A percentile compares a stretch with the other conserved stretches of the same genome.
These are phyloP conservation scores for Pollenia griseotomentosa DNA, from an alignment of 2,888 invertebrate genomes.

Conservation along the genomic window DNA sequence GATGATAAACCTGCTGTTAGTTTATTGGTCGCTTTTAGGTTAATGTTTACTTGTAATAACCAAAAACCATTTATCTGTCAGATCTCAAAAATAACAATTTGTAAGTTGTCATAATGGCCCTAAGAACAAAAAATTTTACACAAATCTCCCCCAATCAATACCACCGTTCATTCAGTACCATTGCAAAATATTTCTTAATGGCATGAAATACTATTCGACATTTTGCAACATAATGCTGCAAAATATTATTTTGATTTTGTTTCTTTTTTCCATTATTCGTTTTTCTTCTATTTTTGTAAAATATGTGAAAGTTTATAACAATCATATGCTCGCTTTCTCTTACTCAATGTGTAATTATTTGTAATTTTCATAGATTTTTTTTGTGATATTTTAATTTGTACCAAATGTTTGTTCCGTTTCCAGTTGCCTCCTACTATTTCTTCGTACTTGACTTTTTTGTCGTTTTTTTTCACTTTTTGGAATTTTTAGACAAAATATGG, in stretches of 20 bases:
- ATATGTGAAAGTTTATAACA: conserved; percentile 67
- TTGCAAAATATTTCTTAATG: conserved; percentile 36
- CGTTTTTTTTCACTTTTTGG: conserved; percentile 22
- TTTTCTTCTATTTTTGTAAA: conserved; percentile 48
- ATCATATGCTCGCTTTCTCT: conserved; percentile 41
- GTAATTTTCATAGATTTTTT: conserved; percentile 63
- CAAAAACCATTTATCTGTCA: no score
- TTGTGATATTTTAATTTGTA: conserved; percentile 67
- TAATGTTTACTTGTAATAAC: no score
- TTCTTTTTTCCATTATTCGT: conserved; percentile 8
- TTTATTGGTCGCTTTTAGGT: no score
- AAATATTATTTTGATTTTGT: conserved; percentile 18
- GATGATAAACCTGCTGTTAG: no score
- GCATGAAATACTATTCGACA: conserved; percentile 28
- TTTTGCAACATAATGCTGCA: conserved; percentile 58
- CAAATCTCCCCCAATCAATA: not conserved
- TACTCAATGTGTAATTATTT: conserved; percentile 66
- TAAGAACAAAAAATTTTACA: no score
- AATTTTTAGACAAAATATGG: conserved; percentile 57
- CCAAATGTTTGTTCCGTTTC: conserved; percentile 65
- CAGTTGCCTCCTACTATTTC: conserved; percentile 6
- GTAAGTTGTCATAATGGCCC: no score
- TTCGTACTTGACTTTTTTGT: conserved; percentile 13
- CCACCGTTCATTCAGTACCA: conserved; percentile 15
- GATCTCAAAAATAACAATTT: no score